Evolutionary conservation across 2,113 vertebrate species (phyloP).

Genomic region (Engraulis encrasicolus): DNA sequence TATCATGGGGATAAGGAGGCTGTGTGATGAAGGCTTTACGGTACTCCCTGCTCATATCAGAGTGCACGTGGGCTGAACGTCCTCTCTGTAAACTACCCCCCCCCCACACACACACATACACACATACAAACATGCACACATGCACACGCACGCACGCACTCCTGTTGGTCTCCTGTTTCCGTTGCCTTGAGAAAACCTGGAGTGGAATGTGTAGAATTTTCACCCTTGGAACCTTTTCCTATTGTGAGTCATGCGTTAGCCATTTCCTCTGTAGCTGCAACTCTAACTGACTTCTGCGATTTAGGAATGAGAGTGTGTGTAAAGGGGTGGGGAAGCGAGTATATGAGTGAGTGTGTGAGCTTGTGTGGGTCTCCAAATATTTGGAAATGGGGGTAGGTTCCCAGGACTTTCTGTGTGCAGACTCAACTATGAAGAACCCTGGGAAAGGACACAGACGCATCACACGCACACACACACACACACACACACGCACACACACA

Average conservation of each 20-base stretch:
- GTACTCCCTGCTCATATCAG: background rate
- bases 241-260: slow-evolving; percentile 5
- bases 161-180: background rate
- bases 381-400: background rate
- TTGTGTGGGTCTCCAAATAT: slow-evolving; percentile 12
- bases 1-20: background rate
- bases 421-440: background rate
- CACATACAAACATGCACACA: background rate
- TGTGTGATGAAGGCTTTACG: background rate
- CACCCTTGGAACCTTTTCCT: background rate
- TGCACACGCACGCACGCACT: background rate
- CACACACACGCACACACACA: background rate
- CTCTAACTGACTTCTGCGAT: background rate
- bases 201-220: slow-evolving; percentile 11
- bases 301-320: background rate
- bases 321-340: background rate
- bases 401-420: slow-evolving; percentile 5
- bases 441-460: background rate
- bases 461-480: background rate
- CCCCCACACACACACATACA: background rate
- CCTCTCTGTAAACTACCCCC: background rate
- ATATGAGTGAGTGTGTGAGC: background rate
- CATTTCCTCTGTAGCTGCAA: background rate
- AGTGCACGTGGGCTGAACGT: background rate
- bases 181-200: background rate